A percentile compares a stretch with the other conserved stretches of the same genome.
Evolutionary conservation across 1,140 invertebrate genomes (phyloP).

Genomic region (Aculops lycopersici): DNA sequence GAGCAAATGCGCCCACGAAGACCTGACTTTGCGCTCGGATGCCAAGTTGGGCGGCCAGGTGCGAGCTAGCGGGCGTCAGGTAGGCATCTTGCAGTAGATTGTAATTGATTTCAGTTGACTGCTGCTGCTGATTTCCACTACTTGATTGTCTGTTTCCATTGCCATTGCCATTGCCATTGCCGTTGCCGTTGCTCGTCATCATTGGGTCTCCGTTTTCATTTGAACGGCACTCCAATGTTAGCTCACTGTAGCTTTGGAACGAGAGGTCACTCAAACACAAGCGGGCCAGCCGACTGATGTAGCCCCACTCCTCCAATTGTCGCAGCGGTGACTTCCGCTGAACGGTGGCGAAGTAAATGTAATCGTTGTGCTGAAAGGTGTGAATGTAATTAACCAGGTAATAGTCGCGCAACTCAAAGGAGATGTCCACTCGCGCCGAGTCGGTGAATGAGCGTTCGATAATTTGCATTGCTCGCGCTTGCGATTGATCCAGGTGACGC

Average conservation of each 20-base stretch:
- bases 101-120: constrained; percentile 23
- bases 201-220: too few species aligned
- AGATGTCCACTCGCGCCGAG: constrained; percentile 57
- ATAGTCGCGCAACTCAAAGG: constrained; percentile 47
- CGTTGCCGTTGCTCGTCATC: too few species aligned
- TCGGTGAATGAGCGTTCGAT: constrained; percentile 53
- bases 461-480: constrained; percentile 25
- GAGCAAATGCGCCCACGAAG: constrained; percentile 48
- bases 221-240: constrained; percentile 48
- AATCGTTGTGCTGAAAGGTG: constrained; percentile 70
- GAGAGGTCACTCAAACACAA: constrained; percentile 73
- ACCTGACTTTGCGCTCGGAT: constrained; percentile 38
- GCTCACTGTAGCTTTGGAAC: constrained; percentile 70
- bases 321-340: constrained; percentile 65
- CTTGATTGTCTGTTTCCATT: not conserved
- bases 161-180: constrained; percentile 11
- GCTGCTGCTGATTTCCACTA: constrained; percentile 14
- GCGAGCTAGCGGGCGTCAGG: constrained; percentile 37
- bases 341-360: constrained; percentile 74
- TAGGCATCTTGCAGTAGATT: constrained; percentile 70
- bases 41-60: constrained; percentile 39
- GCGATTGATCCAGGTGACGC: constrained; percentile 27
- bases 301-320: constrained; percentile 49
- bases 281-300: constrained; percentile 52
- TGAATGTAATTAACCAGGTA: constrained; percentile 77